A percentile compares a stretch with the other conserved stretches of the same genome.
These are phyloP conservation scores for Hipposideros armiger DNA, from an alignment of 2,113 vertebrate genomes.

Conservation along the genomic window DNA sequence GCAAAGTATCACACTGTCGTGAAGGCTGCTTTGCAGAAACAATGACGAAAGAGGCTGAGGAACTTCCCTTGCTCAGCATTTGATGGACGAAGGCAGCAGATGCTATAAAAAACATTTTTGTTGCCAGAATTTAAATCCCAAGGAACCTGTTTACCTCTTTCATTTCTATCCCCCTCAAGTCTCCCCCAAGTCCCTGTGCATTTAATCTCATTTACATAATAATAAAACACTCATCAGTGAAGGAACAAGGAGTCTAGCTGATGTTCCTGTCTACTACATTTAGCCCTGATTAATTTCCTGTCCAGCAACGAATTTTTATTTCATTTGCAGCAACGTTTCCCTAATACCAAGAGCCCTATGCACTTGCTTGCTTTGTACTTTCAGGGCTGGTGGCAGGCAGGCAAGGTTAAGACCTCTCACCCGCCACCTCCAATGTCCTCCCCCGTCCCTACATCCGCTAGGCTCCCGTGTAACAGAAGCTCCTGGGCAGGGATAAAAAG, in stretches of 20 bases:
- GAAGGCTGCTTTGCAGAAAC: neutral
- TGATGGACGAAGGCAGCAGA: constrained; percentile 42
- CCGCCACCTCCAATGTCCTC: rapidly evolving
- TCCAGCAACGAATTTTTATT: constrained; percentile 63
- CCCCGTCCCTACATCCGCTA: neutral
- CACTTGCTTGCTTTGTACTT: neutral
- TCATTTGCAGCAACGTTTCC: constrained; percentile 9
- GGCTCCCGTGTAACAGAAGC: neutral
- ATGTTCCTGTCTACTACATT: neutral
- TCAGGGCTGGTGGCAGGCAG: neutral
- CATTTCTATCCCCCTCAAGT: neutral
- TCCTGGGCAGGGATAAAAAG: neutral
- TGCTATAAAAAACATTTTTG: neutral
- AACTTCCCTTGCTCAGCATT: neutral
- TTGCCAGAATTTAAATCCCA: constrained; percentile 20
- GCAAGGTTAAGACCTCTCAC: neutral
- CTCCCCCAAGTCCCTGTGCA: neutral
- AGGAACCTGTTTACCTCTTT: neutral
- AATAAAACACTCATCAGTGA: neutral
- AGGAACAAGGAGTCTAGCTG: neutral
- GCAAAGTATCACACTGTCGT: too few species aligned
- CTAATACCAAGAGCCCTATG: neutral
- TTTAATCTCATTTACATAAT: constrained; percentile 9
- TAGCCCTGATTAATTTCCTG: constrained; percentile 61
- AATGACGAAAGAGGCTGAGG: neutral